A percentile compares a stretch with the other conserved stretches of the same genome.
These are phyloP conservation scores for Chironomus riparius DNA, from an alignment of 2,888 invertebrate genomes.

Conservation along the genomic window DNA sequence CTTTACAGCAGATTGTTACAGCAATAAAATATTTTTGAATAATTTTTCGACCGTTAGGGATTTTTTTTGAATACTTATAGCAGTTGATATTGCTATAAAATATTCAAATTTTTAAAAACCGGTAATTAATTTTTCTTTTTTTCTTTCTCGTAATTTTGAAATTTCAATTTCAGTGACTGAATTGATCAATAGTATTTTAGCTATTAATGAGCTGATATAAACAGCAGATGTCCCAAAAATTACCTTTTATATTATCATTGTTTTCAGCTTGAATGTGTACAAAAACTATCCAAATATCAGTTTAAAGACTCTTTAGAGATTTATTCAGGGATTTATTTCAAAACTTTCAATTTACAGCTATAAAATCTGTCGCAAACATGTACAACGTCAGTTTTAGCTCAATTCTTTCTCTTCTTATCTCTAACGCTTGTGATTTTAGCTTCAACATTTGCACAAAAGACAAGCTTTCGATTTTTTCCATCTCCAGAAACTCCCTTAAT, in stretches of 20 bases:
- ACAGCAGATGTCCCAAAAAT: too few species aligned
- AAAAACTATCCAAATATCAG: too few species aligned
- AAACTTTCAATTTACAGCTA: too few species aligned
- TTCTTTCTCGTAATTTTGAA: neutral
- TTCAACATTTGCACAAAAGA: neutral
- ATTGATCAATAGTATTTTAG: too few species aligned
- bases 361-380: too few species aligned
- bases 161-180: too few species aligned
- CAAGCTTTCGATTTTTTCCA: neutral
- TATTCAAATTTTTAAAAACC: neutral
- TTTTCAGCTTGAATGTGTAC: too few species aligned
- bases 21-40: neutral
- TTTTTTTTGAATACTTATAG: neutral
- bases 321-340: too few species aligned
- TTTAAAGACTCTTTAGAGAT: too few species aligned
- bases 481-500: neutral
- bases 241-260: too few species aligned
- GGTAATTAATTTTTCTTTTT: neutral
- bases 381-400: neutral
- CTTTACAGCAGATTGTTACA: neutral
- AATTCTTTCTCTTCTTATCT: neutral
- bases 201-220: too few species aligned
- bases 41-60: neutral
- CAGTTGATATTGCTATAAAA: neutral
- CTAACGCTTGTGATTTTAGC: neutral